Base-by-base conservation (phyloP, 2,113 vertebrate species). In the Erinaceus europaeus region DNA sequence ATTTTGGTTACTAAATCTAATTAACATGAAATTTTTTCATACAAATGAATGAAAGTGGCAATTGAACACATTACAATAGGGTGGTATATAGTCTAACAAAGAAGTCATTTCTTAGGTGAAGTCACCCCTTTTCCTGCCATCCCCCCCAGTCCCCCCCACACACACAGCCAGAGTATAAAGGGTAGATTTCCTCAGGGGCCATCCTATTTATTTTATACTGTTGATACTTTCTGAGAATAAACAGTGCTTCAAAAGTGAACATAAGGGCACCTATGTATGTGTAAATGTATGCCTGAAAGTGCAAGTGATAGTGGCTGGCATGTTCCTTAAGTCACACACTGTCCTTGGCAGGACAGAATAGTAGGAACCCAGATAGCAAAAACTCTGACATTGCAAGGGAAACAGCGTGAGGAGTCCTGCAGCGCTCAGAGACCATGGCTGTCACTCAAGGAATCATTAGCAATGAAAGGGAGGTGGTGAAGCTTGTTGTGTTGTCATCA, bases 381-480 rank as follows among this genome's bases (percentile, higher is more conserved):
- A 93, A 78, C 90, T 62, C 90, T 95, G 93, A 59, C 90, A 34
- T 57, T 27, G 90, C 73, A 57, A 94, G 94, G 59, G 5, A 93
- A 81, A 85, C 93, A 38, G 95, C 95, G 93, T 25, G 78, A 93
- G 82, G 87, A 84, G 94, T 84, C 96, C 0, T 65, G 94, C 95
- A 0, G 97, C 90, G 97, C 96, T 93, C 92, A 5, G 97, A 96
- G 96, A 96, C 95, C 94, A 59, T 0, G 53, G 90, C 96, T 98
- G 97, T 97, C 97, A 97, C 95, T 98, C 98, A 98, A 94, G 89
- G 92, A 94, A 89, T 97, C 97, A 96, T 98, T 97, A 97, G 97
- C 94, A 93, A 93, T 68, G 96, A 95, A 95, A 96, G 94, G 94
- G 89, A 96, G 95, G 96, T 29, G 21, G 90, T 53, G 90, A 90